Percentiles rank a stretch among this genome's conserved stretches.
Conservation (phyloP, 2,113 vertebrate genomes). For the Oxygymnocypris stewartii region DNA sequence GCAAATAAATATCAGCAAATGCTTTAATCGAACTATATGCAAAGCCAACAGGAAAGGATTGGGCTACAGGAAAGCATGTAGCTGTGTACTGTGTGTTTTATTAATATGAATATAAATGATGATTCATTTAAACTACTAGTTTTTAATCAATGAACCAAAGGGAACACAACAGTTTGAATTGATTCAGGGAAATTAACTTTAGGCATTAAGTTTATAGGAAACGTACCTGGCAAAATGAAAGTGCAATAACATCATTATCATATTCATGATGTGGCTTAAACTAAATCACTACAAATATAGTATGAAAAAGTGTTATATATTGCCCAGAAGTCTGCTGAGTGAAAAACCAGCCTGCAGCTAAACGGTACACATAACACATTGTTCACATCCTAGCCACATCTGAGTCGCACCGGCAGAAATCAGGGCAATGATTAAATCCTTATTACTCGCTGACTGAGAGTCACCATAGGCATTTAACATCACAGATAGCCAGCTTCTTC, state of each 20-base stretch:
- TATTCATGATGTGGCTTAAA: background rate
- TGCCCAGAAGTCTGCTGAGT: constrained; percentile 43
- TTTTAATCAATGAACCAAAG: background rate
- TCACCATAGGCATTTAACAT: constrained; percentile 22
- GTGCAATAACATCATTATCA: background rate
- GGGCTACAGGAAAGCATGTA: background rate
- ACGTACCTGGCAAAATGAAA: background rate
- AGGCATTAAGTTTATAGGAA: background rate
- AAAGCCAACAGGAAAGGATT: background rate
- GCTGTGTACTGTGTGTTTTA: background rate
- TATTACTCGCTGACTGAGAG: constrained; percentile 30
- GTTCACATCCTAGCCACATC: constrained; percentile 38
- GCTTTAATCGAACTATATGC: background rate
- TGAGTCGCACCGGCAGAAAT: constrained; percentile 7
- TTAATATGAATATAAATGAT: background rate
- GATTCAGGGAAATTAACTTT: background rate
- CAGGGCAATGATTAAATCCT: constrained; percentile 35
- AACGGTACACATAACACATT: constrained; percentile 38
- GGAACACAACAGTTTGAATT: background rate
- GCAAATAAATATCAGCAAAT: background rate
- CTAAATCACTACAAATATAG: background rate
- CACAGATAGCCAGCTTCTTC: constrained; percentile 16
- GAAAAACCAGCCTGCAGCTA: constrained; percentile 44
- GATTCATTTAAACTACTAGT: background rate
- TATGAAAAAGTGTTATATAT: background rate